These are phyloP conservation scores for Toxostoma redivivum DNA, from an alignment of 2,113 vertebrate genomes.

Conservation along the genomic window DNA sequence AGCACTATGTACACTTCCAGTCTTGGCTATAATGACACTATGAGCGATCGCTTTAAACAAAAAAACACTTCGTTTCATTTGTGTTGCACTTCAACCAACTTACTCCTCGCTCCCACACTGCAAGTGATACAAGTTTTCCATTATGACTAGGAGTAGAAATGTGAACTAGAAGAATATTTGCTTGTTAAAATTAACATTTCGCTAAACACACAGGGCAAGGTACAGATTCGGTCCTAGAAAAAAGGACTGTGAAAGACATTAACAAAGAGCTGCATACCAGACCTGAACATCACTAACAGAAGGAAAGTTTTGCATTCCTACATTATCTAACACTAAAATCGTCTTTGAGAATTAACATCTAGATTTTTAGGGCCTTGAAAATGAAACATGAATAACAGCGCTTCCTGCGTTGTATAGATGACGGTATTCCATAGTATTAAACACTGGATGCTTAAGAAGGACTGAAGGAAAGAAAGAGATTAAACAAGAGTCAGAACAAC, in stretches of 20 bases:
- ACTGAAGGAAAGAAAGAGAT: background rate
- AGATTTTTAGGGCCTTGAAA: background rate
- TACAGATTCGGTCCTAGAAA: background rate
- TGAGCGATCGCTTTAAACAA: background rate
- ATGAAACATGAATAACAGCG: background rate
- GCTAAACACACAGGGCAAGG: background rate
- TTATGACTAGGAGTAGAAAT: background rate
- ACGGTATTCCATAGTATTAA: background rate
- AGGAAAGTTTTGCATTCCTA: background rate
- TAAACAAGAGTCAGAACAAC: background rate
- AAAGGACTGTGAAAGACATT: background rate
- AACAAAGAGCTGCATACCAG: background rate
- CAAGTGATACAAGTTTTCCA: background rate
- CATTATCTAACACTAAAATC: background rate
- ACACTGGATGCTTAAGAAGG: background rate
- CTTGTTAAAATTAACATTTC: background rate
- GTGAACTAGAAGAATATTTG: background rate
- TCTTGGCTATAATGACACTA: background rate
- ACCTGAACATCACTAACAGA: background rate
- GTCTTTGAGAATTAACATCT: background rate
- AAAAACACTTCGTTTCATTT: background rate
- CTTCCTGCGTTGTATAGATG: background rate
- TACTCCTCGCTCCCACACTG: background rate
- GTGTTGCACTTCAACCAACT: background rate
- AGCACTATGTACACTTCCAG: background rate